Base-by-base conservation (phyloP, 2,888 invertebrate species). In the Saturnia japonica region DNA sequence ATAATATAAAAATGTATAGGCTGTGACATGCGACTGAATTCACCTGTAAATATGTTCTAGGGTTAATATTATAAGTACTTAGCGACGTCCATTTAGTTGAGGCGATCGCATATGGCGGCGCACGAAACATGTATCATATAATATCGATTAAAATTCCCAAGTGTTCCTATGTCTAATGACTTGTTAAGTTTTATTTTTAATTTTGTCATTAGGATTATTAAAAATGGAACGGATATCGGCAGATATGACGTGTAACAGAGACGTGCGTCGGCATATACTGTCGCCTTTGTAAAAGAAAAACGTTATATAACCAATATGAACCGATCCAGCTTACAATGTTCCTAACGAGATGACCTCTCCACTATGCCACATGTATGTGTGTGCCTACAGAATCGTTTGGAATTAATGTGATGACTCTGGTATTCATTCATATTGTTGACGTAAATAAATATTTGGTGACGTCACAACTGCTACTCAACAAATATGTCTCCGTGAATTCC, bases 11-110 rank as follows among this genome's bases (percentile, higher is more conserved):
- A 68, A 77, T 79, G 73, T 74, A 68, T 78, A 74, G 85, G 85
- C 86, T 84, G 86, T 85, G 85, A 85, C 81, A 82, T 77, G 82
- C 78, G 86, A 85, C 85, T 83, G 86, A 85, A 77, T 79, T 80
- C 80, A 68, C 72, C 78, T 80, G 76, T 77, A 80, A 77, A 81
- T 84, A 82, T 76, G 74, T 75, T 77, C 70, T 84, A 84, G 79
- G 74, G 74, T 57, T 75, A 77, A 73, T 74, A 71, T 76, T 70
- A 57, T 57, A 75, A 68, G 76, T 76, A 77, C 75, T 74, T 75
- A 70, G 70, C 62, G 70, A 70, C 70, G 70, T 70, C 70, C 70
- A 68, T 47, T 34, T 68, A 68, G 66, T 45, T 22, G 51, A 47
- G 51, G 66, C 66, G 70, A 51, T 43, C 25, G 42, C 64, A 66